Base-by-base conservation (phyloP, 2,797 vertebrate genomes). In the Crenichthys baileyi region DNA sequence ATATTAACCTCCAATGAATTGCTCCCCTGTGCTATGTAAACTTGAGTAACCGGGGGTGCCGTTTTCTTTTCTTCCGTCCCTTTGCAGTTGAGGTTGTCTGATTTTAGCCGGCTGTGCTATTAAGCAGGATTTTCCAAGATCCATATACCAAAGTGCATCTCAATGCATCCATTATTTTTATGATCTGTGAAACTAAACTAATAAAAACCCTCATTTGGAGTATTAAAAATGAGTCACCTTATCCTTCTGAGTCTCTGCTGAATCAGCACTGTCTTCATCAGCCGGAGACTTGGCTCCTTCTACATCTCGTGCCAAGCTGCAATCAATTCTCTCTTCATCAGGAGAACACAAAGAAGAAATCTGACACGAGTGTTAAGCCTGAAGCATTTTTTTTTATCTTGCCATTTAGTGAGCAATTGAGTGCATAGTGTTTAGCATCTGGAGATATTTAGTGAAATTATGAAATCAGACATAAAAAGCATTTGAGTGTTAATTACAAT, bases 211-310 rank as follows among this genome's bases (percentile, higher is more conserved):
- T 89, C 83, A 87, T 82, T 76, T 70, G 48, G 78, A 88, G 70
- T 79, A 84, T 91, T 84, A 87, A 83, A 88, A 90, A 83, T 83
- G 89, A 88, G 85, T 92, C 89, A 87, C 83, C 89, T 88, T 91
- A 79, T 51, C 84, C 65, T 79, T 86, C 70, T 58, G 65, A 79
- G 72, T 82, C 67, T 60, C 53, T 79, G 88, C 91, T 90, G 88
- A 88, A 53, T 90, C 85, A 89, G 88, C 84, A 0, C 55, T 77
- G 36, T 26, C 65, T 78, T 79, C 67, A 81, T 87, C 82, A 83
- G 71, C 31, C 29, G 16, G 61, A 71, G 81, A 80, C 79, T 72
- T 85, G 46, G 68, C 85, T 87, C 68, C 78, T 81, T 83, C 74
- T 56, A 68, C 60, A 74, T 82, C 76, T 70, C n/a, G 72, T 86